Percentiles rank a stretch among this genome's conserved stretches.
Conservation (phyloP, 2,888 invertebrate genomes). For the Callyntrura guangdongensis region DNA sequence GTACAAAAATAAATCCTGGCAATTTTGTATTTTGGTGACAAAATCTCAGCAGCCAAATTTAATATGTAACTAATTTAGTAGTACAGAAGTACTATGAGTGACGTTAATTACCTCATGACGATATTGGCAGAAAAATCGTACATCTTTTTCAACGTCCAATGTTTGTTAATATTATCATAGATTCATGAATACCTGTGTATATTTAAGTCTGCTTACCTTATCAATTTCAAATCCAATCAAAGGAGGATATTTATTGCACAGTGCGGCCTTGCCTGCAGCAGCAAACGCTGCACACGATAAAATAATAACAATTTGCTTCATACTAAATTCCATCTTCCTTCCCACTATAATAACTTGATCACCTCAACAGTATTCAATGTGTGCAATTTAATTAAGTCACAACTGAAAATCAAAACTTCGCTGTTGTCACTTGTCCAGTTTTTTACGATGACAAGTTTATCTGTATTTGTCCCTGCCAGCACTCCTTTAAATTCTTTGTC, state of each 20-base stretch:
- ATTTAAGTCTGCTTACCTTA: conserved; percentile 78
- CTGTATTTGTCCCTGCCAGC: neutral
- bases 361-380: neutral
- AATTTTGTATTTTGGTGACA: no score
- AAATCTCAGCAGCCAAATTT: no score
- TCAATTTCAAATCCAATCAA: conserved; percentile 84
- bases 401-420: neutral
- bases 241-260: conserved; percentile 84
- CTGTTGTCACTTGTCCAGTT: conserved; percentile 36
- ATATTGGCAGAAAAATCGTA: no score
- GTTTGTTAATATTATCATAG: no score
- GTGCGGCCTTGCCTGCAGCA: conserved; percentile 75
- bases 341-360: neutral
- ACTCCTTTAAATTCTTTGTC: conserved; percentile 50
- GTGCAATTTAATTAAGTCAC: neutral
- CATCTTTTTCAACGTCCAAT: no score
- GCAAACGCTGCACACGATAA: conserved; percentile 63
- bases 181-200: neutral
- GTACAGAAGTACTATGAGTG: no score
- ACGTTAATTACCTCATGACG: no score
- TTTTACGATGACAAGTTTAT: neutral
- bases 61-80: no score
- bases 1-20: no score
- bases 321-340: conserved; percentile 25
- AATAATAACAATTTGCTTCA: conserved; percentile 48